Base-by-base conservation (phyloP, 2,888 invertebrate species). In the Meghimatium bilineatum region DNA sequence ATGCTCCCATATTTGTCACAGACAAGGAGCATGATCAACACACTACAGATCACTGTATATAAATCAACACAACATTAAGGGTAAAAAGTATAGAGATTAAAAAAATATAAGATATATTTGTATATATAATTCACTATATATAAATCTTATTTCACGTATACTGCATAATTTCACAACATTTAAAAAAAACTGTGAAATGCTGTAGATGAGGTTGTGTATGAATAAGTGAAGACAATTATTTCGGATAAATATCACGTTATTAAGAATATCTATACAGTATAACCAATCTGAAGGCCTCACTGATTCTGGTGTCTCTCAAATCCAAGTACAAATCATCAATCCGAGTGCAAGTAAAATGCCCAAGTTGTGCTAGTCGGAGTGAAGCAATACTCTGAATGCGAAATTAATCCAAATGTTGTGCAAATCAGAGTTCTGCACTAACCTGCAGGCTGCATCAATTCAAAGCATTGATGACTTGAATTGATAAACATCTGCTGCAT, bases 121-220 rank as follows among this genome's bases (percentile, higher is more conserved):
- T 80, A 72, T 80, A 72, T 80, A 80, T 80, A 80, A 52, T 72
- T 80, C 56, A 56, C 52, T 49, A 80, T 71, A 80, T 72, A 72
- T 71, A 80, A 71, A 80, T 79, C 44, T 79, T 44, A 67, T 44
- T 79, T 69, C 34, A 79, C 3, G 67, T 67, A 34, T 49, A 67
- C 79, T 49, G 32, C 66, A 69, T 29, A 44, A 32, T 69, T 67
- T 32, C 5, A 69, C 29, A 44, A 67, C n/a, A 56, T 71, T 71
- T 56, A 72, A 32, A 71, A 8, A 44, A 44, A 44, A 44, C 44
- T 72, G 60, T 38, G 71, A 80, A 44, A 80, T 80, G 80, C 80
- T 80, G 80, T 49, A 34, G 44, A 71, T 20, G 34, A 77, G 63
- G 76, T 44, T 76, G 76, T n/a, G 23, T 76, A 76, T 52, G 60